Conservation (phyloP, 2,797 vertebrate species). For the Spinus olivaceus region DNA sequence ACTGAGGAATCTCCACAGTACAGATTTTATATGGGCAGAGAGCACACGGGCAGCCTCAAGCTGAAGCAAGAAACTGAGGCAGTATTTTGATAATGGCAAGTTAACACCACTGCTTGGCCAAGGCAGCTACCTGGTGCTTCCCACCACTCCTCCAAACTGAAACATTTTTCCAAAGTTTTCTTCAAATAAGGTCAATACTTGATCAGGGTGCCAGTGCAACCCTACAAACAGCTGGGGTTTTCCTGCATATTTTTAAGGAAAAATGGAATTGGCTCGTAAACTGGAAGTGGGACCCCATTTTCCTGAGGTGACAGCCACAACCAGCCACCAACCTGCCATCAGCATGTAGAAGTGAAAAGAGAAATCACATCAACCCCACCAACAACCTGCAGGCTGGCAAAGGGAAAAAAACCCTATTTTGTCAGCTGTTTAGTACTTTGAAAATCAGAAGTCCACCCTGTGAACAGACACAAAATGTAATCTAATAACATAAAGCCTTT, state of each 20-base stretch:
- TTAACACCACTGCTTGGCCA: background rate
- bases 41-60: background rate
- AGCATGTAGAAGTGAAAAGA: background rate
- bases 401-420: background rate
- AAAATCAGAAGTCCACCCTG: constrained; percentile 8
- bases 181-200: background rate
- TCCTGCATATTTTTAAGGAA: background rate
- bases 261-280: background rate
- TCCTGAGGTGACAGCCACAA: background rate
- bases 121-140: background rate
- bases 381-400: background rate
- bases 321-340: background rate
- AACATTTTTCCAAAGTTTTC: background rate
- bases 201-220: background rate
- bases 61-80: background rate
- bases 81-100: background rate
- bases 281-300: background rate
- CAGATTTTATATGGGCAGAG: background rate
- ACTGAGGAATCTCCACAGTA: background rate
- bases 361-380: background rate
- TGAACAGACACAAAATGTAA: background rate
- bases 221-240: background rate
- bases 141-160: background rate
- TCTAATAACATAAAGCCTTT: constrained; percentile 5
- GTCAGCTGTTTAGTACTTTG: background rate